Base-by-base conservation (phyloP, 2,113 vertebrate species). In the Fukomys damarensis region DNA sequence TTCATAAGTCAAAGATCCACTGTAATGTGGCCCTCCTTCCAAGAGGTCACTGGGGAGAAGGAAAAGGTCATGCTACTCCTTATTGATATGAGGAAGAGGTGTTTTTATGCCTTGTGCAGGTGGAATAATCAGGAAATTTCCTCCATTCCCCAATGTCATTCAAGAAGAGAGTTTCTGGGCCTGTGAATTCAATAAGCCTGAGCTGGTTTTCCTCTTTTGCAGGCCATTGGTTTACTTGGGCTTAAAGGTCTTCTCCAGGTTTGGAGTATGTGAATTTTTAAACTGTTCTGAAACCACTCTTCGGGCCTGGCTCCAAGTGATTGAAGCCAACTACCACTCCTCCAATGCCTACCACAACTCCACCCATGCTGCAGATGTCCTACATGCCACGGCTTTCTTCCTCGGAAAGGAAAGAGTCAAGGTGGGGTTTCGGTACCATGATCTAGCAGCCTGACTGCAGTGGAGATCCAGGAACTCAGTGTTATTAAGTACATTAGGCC, bases 341-440 rank as follows among this genome's bases (percentile, higher is more conserved):
- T 99, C 99, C 97, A 99, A 99, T 72, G 99, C 99, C 38, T 99
- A 99, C 98, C 99, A 99, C 97, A 99, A 99, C 98, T 99, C 99
- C 94, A 99, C 99, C 0, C 99, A 99, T 0, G 99, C 99, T 0
- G 99, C 99, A 0, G 99, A 99, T 1, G 99, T 99, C 46, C 98
- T 99, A 90, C 99, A 99, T 0, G 99, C 99, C 43, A 99, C 99
- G 0, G 99, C 99, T 46, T 99, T 99, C 98, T 99, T 99, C 96
- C 99, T 99, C 0, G 98, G 99, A 74, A 99, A 99, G 95, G 99
- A 99, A 28, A 98, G 98, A 97, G 99, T 99, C 85, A 99, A 99
- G 99, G 99, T 99, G 99, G 61, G 83, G 19, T 46, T 93, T 13
- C 19, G 8, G 5, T 52, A 26, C 13, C 7, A 1, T 2, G 8